phyloP scores from a whole-genome alignment of 2,113 vertebrate genomes.

The Phyllostomus discolor region DNA sequence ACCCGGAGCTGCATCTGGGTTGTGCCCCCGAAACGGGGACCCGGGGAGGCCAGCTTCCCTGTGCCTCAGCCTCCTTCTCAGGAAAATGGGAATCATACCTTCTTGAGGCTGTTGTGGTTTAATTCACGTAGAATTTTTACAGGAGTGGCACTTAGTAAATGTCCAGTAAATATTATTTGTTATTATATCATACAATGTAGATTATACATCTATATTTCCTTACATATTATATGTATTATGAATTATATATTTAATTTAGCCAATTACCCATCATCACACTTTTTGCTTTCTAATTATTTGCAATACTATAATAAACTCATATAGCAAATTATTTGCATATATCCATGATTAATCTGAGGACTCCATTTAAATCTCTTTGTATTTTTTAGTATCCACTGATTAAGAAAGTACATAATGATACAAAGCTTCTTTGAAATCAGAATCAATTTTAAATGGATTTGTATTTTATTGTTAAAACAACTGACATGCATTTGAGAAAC shows the following conservation, averaged over 20 bases:
- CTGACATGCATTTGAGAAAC: not conserved
- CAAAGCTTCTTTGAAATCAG: not conserved
- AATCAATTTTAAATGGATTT: not conserved
- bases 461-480: not conserved
- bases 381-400: not conserved
- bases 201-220: not conserved
- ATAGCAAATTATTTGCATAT: not conserved
- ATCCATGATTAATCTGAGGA: not conserved
- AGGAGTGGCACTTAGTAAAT: not conserved
- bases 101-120: not conserved
- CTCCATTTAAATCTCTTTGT: not conserved
- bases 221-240: not conserved
- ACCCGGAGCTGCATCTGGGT: not conserved
- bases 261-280: not conserved
- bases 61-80: not conserved
- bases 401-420: not conserved
- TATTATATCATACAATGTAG: not conserved
- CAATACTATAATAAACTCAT: not conserved
- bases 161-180: not conserved
- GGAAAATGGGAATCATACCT: not conserved
- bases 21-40: not conserved
- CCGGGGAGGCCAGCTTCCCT: not conserved
- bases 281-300: not conserved
- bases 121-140: not conserved
- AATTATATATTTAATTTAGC: not conserved